Base-by-base conservation (phyloP, 2,797 vertebrate genomes). In the Betta splendens region DNA sequence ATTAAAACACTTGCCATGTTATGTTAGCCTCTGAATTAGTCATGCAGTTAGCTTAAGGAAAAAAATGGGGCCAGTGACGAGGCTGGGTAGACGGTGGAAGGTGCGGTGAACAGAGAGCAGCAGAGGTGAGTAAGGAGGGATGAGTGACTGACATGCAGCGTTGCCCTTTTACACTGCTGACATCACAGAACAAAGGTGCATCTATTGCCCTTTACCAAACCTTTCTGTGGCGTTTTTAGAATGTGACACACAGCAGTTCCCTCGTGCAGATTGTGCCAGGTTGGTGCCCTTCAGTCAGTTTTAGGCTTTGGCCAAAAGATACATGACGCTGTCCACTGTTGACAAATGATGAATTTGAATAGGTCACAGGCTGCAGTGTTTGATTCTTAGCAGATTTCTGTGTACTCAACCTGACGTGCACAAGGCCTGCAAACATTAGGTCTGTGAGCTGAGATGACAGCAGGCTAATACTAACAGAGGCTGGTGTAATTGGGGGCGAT, bases 1-100 rank as follows among this genome's bases (percentile, higher is more conserved):
- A 88, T 87, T 87, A 78, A 79, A 88, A 78, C 53, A 68, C 73
- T 67, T 82, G 83, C 67, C 75, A 68, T 69, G 69, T 84, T 81
- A 62, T 59, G 89, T 88, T 85, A 83, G 61, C 52, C 52, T 70
- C 50, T 78, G 71, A 82, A 84, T 85, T 69, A 81, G 77, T 80
- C 69, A 81, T 69, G 67, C 73, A 51, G 49, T 53, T 37, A 61
- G 40, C 44, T 64, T 59, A 31, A 67, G 47, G 40, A 77, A 70
- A n/a, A 49, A 44, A 69, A 48, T 44, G 45, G 23, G 32, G 54
- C 18, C 55, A 62, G 9, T 31, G 23, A 54, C 49, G 22, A 39
- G 22, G 58, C 54, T 15, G 25, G 42, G 54, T 3, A n/a, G n/a
- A 15, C 28, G 11, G 32, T 11, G 58, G 44, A 72, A 40, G 32